Evolutionary conservation across 92 coral and sea anemone genomes (phyloP).

Genomic region (Palythoa grandiflora): DNA sequence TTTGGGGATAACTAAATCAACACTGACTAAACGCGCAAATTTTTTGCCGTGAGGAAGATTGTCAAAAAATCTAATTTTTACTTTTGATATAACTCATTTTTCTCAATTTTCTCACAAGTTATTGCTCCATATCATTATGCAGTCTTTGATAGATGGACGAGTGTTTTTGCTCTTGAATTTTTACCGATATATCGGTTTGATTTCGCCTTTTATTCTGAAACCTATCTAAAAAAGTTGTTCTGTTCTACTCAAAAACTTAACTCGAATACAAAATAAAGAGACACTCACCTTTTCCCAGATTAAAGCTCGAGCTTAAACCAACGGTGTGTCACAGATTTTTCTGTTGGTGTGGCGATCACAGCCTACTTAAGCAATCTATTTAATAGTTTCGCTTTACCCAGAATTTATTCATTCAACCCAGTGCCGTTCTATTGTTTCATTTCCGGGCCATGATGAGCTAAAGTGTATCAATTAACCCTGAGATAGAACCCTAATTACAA

Average conservation of each 20-base stretch:
- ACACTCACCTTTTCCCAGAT: constrained; percentile 7
- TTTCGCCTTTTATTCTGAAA: background rate
- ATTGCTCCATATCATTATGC: background rate
- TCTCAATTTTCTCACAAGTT: background rate
- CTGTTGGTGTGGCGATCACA: background rate
- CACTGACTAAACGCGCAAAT: background rate
- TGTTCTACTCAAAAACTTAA: background rate
- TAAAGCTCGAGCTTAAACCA: background rate
- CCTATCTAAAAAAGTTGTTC: background rate
- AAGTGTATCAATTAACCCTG: constrained; percentile 45
- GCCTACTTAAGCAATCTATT: constrained; percentile 18
- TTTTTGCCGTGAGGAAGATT: background rate
- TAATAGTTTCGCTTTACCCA: background rate
- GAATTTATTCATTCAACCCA: constrained; percentile 36
- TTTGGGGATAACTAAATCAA: background rate
- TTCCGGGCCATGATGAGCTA: constrained; percentile 41
- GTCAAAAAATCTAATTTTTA: background rate
- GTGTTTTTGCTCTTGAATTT: background rate
- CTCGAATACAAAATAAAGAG: background rate
- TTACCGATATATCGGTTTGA: background rate
- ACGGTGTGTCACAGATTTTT: background rate
- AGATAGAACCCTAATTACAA: constrained; percentile 20
- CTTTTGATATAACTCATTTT: background rate
- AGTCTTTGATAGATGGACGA: background rate
- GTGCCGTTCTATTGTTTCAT: constrained; percentile 46